Evolutionary conservation across 1,140 invertebrate genomes (phyloP), one percentile per base, ranked within the genome.

Genomic region (Lepidurus arcticus): DNA sequence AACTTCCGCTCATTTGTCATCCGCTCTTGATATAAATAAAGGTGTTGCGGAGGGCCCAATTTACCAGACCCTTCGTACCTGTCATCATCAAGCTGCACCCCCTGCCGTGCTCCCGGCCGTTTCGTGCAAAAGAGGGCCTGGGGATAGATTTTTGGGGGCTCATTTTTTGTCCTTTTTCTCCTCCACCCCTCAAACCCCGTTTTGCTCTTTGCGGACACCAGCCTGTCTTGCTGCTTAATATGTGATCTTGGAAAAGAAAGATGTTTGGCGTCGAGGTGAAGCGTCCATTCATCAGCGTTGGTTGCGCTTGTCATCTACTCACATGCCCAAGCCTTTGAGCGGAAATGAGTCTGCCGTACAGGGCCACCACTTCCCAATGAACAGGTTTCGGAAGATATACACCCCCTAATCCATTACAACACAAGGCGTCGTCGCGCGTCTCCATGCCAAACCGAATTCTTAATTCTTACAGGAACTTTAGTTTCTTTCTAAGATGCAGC

Each of bases 1-100:
- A 65, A 65, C 53, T 65, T 65, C 53, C 53, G 53, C 53, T 65
- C 53, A 65, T 65, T 65, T 65, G 53, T 65, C 53, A 65, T 65
- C 53, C 45, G 53, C 53, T 16, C 53, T 16, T 65, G 53, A 65
- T 65, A 65, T 65, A 65, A 65, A 65, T 65, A 65, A 65, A 65
- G 53, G 53, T 65, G 53, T 65, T 65, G 53, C 53, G 53, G 53
- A 65, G 53, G 53, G 53, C 53, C 53, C 53, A 65, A 65, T 65
- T 65, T 65, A 65, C 53, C 21, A 13, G 16, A 16, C 16, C 53
- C 53, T 65, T 65, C 9, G 53, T 65, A 65, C 53, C 53, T 65
- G 53, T 65, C 53, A 65, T 65, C 53, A 65, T 65, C 53, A 9
- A 65, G 53, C 53, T 65, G 21, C 53, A 16, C 53, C 53, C 21